Evolutionary conservation across 2,113 vertebrate species (phyloP).

Genomic region (Oxyruncus cristatus): DNA sequence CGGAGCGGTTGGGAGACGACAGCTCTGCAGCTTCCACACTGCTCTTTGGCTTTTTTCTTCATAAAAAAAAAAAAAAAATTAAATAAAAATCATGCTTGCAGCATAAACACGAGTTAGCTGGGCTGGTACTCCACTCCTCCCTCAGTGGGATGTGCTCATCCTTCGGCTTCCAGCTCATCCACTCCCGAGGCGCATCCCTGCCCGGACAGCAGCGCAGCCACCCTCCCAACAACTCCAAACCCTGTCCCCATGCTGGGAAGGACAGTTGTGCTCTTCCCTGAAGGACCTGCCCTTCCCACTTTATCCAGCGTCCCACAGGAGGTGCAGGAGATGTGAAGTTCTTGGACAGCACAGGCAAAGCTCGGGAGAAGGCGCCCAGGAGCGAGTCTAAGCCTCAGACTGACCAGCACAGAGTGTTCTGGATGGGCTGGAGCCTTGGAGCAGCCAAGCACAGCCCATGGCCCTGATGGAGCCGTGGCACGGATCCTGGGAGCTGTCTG

Average conservation of each 20-base stretch:
- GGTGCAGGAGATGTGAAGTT: rapidly evolving
- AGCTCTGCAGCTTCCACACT: not conserved
- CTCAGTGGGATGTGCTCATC: not conserved
- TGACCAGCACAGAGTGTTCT: not conserved
- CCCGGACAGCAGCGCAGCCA: not conserved
- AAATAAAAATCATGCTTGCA: not conserved
- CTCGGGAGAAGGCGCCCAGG: not conserved
- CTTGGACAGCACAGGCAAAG: not conserved
- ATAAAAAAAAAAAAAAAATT: not conserved
- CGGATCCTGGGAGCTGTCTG: not conserved
- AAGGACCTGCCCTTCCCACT: not conserved
- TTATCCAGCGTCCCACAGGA: not conserved
- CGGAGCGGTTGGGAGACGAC: not conserved
- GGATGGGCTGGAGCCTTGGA: not conserved
- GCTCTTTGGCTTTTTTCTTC: not conserved
- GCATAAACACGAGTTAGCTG: not conserved
- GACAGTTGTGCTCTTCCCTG: not conserved
- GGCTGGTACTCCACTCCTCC: not conserved
- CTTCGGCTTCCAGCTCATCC: not conserved
- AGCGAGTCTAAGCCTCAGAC: rapidly evolving
- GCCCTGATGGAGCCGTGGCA: not conserved
- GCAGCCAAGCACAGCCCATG: not conserved
- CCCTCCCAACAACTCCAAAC: not conserved
- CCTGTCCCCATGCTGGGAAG: rapidly evolving
- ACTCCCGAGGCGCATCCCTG: not conserved